A percentile compares a stretch with the other conserved stretches of the same genome.
phyloP scores from a whole-genome alignment of 2,113 vertebrate genomes.

The Leucopsar rothschildi region DNA sequence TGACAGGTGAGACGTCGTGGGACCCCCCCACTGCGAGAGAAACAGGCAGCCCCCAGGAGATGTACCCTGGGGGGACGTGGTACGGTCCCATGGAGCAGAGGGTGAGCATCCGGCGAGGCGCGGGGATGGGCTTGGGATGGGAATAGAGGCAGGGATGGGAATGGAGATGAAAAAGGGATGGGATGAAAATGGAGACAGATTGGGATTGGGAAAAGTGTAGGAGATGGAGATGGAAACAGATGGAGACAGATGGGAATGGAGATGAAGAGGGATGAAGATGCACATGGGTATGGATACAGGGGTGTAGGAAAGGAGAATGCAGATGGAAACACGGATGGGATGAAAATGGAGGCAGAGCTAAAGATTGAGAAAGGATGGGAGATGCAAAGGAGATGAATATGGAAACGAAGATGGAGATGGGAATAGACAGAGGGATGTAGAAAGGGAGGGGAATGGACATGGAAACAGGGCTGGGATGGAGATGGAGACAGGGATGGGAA shows the following conservation, averaged over 20 bases:
- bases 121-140: neutral
- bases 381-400: neutral
- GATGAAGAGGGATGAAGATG: too few relatives aligned
- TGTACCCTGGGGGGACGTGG: neutral
- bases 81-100: slow-evolving; percentile 35
- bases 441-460: neutral
- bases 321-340: too few relatives aligned
- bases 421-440: too few relatives aligned
- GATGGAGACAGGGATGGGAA: neutral
- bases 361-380: neutral
- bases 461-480: neutral
- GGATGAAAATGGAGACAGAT: neutral
- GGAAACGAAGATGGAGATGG: neutral
- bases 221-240: neutral
- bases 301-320: neutral
- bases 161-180: neutral
- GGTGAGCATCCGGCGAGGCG: slow-evolving; percentile 44
- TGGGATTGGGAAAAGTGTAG: neutral
- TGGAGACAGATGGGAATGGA: neutral
- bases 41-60: slow-evolving; percentile 26
- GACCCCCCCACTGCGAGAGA: slow-evolving; percentile 71
- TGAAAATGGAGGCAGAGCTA: too few relatives aligned
- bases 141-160: neutral
- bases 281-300: neutral
- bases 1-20: slow-evolving; percentile 90